These are phyloP conservation scores for Coendou prehensilis DNA, from an alignment of 2,797 vertebrate genomes.

Conservation along the genomic window DNA sequence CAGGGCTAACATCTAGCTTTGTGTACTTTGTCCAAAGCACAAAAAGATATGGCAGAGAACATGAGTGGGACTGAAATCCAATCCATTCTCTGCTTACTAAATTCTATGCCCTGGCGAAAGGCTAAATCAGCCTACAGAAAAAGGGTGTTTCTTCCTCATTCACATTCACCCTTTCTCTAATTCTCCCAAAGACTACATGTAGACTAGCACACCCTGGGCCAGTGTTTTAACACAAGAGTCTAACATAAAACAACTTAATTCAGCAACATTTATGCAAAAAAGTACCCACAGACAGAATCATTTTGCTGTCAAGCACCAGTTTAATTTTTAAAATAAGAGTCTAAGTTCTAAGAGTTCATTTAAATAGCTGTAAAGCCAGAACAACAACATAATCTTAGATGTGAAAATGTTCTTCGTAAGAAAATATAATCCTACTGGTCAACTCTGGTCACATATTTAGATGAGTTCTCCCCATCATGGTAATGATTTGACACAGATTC, in stretches of 20 bases:
- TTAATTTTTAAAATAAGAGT: constrained; percentile 64
- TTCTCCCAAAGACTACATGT: not conserved
- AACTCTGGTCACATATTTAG: not conserved
- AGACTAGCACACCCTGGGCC: not conserved
- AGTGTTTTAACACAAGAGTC: not conserved
- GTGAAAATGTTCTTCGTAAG: constrained; percentile 16
- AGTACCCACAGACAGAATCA: not conserved
- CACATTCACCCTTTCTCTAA: constrained; percentile 11
- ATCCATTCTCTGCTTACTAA: not conserved
- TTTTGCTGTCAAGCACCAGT: not conserved
- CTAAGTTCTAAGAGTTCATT: constrained; percentile 37
- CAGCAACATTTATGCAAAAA: not conserved
- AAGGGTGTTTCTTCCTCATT: constrained; percentile 19
- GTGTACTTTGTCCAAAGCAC: constrained; percentile 2
- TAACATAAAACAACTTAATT: not conserved
- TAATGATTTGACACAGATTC: constrained; percentile 8
- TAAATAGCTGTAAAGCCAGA: not conserved
- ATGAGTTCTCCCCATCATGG: not conserved
- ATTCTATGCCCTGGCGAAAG: not conserved
- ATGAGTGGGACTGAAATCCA: not conserved
- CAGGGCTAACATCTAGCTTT: not conserved
- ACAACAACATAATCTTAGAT: not conserved
- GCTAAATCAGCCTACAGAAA: not conserved
- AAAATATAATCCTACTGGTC: not conserved
- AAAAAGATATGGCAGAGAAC: not conserved